Conservation (phyloP, 1,140 invertebrate species). For the Patella vulgata region DNA sequence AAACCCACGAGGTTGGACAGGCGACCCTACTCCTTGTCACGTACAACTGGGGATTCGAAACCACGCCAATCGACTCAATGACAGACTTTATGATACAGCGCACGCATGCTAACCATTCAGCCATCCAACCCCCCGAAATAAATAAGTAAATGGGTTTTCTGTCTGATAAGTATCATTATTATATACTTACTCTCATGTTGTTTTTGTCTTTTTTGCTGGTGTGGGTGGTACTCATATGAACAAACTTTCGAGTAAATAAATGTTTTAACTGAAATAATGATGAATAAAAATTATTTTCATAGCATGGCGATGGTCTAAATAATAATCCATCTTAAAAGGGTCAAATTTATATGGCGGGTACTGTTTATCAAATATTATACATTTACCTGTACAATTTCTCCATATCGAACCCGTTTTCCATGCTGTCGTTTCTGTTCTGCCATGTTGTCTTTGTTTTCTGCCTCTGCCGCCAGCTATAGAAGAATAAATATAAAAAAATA, state of each 20-base stretch:
- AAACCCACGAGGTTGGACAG: too few relatives aligned
- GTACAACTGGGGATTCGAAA: too few relatives aligned
- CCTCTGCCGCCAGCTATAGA: constrained; percentile 58
- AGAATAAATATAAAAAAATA: not conserved
- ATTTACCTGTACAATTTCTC: constrained; percentile 63
- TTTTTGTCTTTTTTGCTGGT: constrained; percentile 67
- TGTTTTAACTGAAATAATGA: constrained; percentile 60
- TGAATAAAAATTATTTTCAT: not conserved
- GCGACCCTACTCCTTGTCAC: too few relatives aligned
- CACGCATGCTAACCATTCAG: too few relatives aligned
- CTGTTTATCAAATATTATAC: too few relatives aligned
- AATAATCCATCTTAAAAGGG: too few relatives aligned
- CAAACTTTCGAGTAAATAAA: constrained; percentile 63
- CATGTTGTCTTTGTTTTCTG: constrained; percentile 65
- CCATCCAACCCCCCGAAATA: too few relatives aligned
- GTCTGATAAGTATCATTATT: too few relatives aligned
- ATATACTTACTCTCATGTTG: constrained; percentile 66
- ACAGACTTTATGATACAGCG: too few relatives aligned
- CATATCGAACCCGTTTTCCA: constrained; percentile 64
- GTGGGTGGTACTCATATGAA: constrained; percentile 66
- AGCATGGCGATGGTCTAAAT: not conserved
- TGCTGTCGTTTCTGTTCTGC: constrained; percentile 63
- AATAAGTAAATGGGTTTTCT: too few relatives aligned
- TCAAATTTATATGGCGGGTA: too few relatives aligned
- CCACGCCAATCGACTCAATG: too few relatives aligned